Base-by-base conservation (phyloP, 1,140 invertebrate genomes). In the Sinella curviseta region DNA sequence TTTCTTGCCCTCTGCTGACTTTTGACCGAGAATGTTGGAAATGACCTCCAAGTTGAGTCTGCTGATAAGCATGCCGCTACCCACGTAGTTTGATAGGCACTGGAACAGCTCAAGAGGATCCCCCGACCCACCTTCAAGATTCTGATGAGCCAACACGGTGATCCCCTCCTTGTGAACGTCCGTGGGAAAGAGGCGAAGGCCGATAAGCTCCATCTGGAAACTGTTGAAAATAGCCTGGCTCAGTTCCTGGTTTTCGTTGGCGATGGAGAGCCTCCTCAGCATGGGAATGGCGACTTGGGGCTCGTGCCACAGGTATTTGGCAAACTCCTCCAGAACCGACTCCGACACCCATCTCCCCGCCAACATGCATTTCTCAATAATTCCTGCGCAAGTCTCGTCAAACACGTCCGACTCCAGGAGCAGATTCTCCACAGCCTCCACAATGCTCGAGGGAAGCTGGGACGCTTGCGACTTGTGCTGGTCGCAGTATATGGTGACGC, bases 121-220 rank as follows among this genome's bases (percentile, higher is more conserved):
- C n/a, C n/a, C n/a, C n/a, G n/a, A n/a, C n/a, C n/a, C n/a, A n/a
- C n/a, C n/a, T 48, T 48, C 39, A 8, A 48, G 39, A 48, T 48
- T 48, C 20, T 48, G 39, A 20, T 48, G 39, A 12, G 8, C 20
- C 8, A 48, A 20, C 8, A 48, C 39, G 20, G 39, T 48, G 39
- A 48, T 20, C 8, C 39, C 39, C 8, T 48, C 39, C 20, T 8
- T 12, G 20, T 60, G 2, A 65, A n/a, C 3, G 31, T 33, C 35
- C 65, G 39, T 24, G 8, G 16, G 54, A 34, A 30, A 33, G 8
- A 74, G 31, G 8, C 73, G 26, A 24, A 74, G 31, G 2, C 20
- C 73, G 33, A 74, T 74, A 2, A 74, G 33, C 31, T 74, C 73
- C 73, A 74, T 74, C 24, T 74, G 73, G 33, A 74, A 74, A 31